Base-by-base conservation (phyloP, 2,113 vertebrate genomes). In the Ictidomys tridecemlineatus region DNA sequence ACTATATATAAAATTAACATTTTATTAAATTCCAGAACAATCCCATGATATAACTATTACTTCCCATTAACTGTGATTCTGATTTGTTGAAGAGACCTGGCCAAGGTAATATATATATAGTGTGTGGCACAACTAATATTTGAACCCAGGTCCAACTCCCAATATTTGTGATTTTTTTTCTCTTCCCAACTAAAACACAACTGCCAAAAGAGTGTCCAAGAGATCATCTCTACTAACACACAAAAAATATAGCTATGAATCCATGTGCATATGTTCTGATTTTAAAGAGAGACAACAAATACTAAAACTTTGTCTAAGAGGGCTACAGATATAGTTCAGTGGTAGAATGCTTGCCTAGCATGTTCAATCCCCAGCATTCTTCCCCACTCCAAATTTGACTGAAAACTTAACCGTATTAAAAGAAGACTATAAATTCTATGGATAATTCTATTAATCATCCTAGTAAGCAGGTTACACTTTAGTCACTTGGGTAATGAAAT, bases 101-200 rank as follows among this genome's bases (percentile, higher is more conserved):
- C 10, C 63, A 89, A 85, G 26, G 48, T 78, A 61, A 83, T 8
- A 73, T 1, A 73, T 1, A 78, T 13, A 48, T 0, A 80, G 34
- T 69, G 69, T n/a, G 18, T 67, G 45, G 34, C 18, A 85, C 91
- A 89, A 37, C 28, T 61, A 94, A 17, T n/a, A 95, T 78, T 37
- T 37, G 17, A 90, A 94, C 4, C 42, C 18, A 83, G 17, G 13
- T 93, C 32, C 51, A 20, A 90, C 56, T 94, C 30, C 24, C 5
- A 86, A 16, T 58, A 65, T 13, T 42, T 61, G 26, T 73, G 51
- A 65, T 20, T 48, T 48, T 84, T 84, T 91, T 63, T 86, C 61
- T 96, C 74, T 80, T 32, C 76, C 37, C 67, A 95, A 93, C 8
- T 92, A 24, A 96, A 93, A 93, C 16, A 94, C 37, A 89, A 73